These are phyloP conservation scores for Scaptomyza caliginosa DNA, from an alignment of 2,888 invertebrate species.

Conservation along the genomic window DNA sequence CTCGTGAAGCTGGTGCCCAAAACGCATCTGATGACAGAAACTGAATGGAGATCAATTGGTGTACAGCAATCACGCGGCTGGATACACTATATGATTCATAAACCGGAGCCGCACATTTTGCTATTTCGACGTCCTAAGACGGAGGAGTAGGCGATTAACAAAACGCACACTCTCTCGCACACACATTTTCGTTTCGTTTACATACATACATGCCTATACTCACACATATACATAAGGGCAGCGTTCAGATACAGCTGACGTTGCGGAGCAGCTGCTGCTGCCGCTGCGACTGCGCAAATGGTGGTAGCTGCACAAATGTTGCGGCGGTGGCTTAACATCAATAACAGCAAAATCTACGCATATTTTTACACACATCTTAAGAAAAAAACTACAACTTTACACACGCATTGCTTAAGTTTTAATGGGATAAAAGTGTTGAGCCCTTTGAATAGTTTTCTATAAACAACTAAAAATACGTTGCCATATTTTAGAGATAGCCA, in stretches of 20 bases:
- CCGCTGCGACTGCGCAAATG: slow-evolving; percentile 41
- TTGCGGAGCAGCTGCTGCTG: slow-evolving; percentile 65
- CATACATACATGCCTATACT: slow-evolving; percentile 17
- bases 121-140: slow-evolving; percentile 91
- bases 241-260: slow-evolving; percentile 39
- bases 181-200: slow-evolving; percentile 7
- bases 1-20: slow-evolving; percentile 95
- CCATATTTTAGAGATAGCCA: slow-evolving; percentile 33
- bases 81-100: slow-evolving; percentile 98
- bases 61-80: slow-evolving; percentile 98
- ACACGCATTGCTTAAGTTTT: neutral
- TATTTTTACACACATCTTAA: neutral
- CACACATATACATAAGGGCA: slow-evolving; percentile 13
- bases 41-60: slow-evolving; percentile 97
- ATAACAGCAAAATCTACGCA: slow-evolving; percentile 1
- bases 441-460: neutral
- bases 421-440: neutral
- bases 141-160: slow-evolving; percentile 56
- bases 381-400: slow-evolving; percentile 5
- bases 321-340: slow-evolving; percentile 23
- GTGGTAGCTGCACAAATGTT: slow-evolving; percentile 64
- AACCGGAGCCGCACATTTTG: slow-evolving; percentile 96
- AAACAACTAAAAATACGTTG: slow-evolving; percentile 19
- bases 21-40: slow-evolving; percentile 96
- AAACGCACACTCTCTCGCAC: slow-evolving; percentile 19